Evolutionary conservation across 2,113 vertebrate genomes (phyloP).

Genomic region (Okapia johnstoni): DNA sequence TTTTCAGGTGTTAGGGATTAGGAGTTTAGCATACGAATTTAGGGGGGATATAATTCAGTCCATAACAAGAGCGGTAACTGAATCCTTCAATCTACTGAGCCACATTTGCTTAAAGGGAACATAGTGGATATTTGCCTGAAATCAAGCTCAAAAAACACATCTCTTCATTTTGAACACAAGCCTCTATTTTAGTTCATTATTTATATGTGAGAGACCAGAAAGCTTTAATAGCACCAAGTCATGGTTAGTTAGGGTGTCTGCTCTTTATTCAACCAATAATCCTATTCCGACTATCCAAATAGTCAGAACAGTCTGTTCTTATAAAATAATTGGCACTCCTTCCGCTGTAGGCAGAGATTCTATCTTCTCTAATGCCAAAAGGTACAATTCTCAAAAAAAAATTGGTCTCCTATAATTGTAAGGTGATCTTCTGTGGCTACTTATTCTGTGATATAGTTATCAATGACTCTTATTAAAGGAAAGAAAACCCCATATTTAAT

Average conservation of each 20-base stretch:
- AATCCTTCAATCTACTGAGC: not conserved
- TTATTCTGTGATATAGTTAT: not conserved
- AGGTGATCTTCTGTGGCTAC: not conserved
- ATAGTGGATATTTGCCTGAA: not conserved
- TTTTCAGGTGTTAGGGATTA: not conserved
- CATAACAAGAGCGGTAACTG: not conserved
- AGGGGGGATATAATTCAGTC: not conserved
- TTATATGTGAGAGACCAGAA: not conserved
- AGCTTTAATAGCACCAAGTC: not conserved
- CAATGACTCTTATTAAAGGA: not conserved
- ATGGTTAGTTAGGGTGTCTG: not conserved
- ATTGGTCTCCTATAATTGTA: not conserved
- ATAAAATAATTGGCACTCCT: not conserved
- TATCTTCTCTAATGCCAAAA: not conserved
- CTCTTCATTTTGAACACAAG: not conserved
- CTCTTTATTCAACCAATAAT: not conserved
- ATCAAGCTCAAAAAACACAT: not conserved
- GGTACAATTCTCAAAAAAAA: not conserved
- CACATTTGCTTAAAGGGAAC: not conserved
- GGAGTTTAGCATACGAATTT: not conserved
- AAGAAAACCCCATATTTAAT: not conserved
- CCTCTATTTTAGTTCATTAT: not conserved
- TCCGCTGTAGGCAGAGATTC: not conserved
- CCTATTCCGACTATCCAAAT: not conserved
- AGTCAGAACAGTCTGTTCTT: not conserved